Percentiles rank a stretch among this genome's conserved stretches.
Conservation (phyloP, 1,140 invertebrate genomes). For the Cephus cinctus region DNA sequence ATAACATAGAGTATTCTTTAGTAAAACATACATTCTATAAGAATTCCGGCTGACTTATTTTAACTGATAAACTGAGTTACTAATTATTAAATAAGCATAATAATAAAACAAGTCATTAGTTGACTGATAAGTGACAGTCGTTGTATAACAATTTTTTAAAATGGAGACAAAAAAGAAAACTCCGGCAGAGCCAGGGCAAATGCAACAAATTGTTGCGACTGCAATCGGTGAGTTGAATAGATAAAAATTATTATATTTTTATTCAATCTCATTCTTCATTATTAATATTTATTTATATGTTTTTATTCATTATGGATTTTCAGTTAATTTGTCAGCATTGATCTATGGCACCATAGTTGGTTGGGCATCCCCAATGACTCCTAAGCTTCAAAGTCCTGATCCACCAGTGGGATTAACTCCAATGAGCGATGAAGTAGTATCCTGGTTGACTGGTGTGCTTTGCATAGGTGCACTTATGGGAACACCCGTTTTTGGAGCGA, state of each 20-base stretch:
- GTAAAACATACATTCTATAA: too few species aligned
- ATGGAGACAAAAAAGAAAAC: background rate
- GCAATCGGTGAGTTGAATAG: constrained; percentile 29
- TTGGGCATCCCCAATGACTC: constrained; percentile 58
- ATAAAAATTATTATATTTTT: background rate
- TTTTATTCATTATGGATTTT: constrained; percentile 19
- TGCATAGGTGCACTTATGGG: constrained; percentile 40
- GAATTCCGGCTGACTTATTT: too few species aligned
- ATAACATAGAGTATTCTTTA: too few species aligned
- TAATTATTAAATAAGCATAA: too few species aligned
- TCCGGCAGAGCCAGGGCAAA: constrained; percentile 29
- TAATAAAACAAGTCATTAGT: background rate
- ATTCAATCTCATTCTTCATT: background rate
- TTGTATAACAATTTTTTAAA: background rate
- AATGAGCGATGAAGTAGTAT: constrained; percentile 50
- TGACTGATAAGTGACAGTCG: background rate
- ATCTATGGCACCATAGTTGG: constrained; percentile 55
- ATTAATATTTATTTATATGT: constrained; percentile 10
- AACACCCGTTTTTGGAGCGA: constrained; percentile 31
- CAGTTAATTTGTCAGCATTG: constrained; percentile 57
- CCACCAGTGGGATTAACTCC: constrained; percentile 44
- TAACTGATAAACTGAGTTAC: too few species aligned
- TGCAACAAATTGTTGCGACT: constrained; percentile 31
- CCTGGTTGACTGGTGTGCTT: constrained; percentile 52
- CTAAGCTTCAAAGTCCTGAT: constrained; percentile 42